These are phyloP conservation scores for Porites cylindrica DNA, from an alignment of 92 coral and sea anemone species.

Conservation along the genomic window DNA sequence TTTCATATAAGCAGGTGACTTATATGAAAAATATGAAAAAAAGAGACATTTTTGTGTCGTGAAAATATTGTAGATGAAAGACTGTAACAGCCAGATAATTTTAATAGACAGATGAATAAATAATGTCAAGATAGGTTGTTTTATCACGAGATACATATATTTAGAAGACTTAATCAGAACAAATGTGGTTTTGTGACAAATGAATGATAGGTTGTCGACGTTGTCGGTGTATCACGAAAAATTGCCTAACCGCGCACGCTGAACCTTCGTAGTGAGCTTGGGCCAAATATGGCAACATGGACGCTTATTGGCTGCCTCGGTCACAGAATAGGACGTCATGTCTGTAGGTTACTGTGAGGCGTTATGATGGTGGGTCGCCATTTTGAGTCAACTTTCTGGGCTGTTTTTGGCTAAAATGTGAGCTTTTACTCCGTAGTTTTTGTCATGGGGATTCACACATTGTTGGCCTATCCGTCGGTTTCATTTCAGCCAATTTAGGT, in stretches of 20 bases:
- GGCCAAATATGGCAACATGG: constrained; percentile 89
- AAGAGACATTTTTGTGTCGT: neutral
- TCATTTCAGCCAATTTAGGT: constrained; percentile 67
- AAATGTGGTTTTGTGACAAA: neutral
- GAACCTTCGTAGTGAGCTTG: constrained; percentile 64
- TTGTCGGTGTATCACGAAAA: constrained; percentile 37
- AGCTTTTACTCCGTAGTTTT: constrained; percentile 53
- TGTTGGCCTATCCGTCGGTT: constrained; percentile 64
- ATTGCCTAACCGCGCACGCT: constrained; percentile 76
- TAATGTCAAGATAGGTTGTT: constrained; percentile 16
- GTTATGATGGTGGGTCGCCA: constrained; percentile 91
- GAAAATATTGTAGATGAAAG: neutral
- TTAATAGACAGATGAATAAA: constrained; percentile 15
- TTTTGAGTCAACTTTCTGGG: constrained; percentile 70
- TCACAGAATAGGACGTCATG: constrained; percentile 88
- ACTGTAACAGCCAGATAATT: constrained; percentile 12
- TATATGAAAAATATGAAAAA: neutral
- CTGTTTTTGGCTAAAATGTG: constrained; percentile 76
- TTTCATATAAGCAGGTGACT: too few species aligned
- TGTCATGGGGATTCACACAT: constrained; percentile 77
- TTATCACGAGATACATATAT: constrained; percentile 32
- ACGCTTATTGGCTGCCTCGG: constrained; percentile 80
- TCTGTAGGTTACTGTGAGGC: constrained; percentile 89
- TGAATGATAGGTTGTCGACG: neutral
- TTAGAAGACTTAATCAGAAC: constrained; percentile 22